A percentile compares a stretch with the other conserved stretches of the same genome.
Evolutionary conservation across 2,888 invertebrate genomes (phyloP).

Genomic region (Cynaeus angustus): DNA sequence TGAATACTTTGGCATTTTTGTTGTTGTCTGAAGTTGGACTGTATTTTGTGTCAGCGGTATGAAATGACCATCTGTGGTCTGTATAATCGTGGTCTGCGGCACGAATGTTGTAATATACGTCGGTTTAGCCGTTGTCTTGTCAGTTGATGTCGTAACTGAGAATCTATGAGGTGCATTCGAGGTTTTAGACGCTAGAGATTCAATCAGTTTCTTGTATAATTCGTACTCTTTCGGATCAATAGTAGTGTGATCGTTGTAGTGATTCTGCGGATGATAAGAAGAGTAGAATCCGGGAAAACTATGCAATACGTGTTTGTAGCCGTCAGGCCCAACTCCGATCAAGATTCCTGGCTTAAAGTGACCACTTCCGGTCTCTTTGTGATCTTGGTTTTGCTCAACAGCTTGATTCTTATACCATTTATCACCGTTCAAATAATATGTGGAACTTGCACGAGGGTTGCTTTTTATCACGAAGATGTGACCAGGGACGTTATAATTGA

Average conservation of each 20-base stretch:
- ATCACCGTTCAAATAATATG: constrained; percentile 18
- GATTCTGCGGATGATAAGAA: constrained; percentile 47
- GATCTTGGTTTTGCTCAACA: constrained; percentile 28
- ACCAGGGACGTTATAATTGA: constrained; percentile 73
- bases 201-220: constrained; percentile 63
- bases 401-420: constrained; percentile 30
- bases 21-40: background rate
- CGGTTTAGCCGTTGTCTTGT: constrained; percentile 27
- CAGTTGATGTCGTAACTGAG: too few species aligned
- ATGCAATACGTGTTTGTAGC: constrained; percentile 61
- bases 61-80: constrained; percentile 1
- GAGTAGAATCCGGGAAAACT: constrained; percentile 59
- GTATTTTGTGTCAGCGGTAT: constrained; percentile 20
- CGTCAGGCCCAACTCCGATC: constrained; percentile 58
- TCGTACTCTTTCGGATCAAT: constrained; percentile 61
- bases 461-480: constrained; percentile 78
- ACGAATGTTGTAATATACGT: constrained; percentile 16
- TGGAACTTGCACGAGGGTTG: constrained; percentile 47
- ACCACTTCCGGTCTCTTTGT: constrained; percentile 1
- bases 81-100: constrained; percentile 27
- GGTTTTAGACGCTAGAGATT: constrained; percentile 59
- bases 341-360: constrained; percentile 44
- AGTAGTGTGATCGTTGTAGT: constrained; percentile 51
- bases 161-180: constrained; percentile 41
- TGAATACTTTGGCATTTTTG: constrained; percentile 13